phyloP scores from a whole-genome alignment of 2,113 vertebrate species.

The Esox niger region DNA sequence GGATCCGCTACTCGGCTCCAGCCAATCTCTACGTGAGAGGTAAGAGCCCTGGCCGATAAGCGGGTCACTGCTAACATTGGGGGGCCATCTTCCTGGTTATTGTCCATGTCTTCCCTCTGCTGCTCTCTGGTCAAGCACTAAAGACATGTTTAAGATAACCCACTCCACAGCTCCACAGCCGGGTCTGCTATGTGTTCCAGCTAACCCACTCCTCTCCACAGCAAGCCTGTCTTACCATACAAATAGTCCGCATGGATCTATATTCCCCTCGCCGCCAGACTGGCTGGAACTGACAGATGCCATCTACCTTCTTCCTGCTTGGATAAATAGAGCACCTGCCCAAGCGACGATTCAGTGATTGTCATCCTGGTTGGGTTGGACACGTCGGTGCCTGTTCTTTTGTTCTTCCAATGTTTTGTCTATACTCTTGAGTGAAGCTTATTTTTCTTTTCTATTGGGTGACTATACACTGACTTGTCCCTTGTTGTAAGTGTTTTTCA shows the following conservation, averaged over 20 bases:
- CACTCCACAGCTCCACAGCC: too few relatives aligned
- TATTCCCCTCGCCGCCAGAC: neutral
- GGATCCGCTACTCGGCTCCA: conserved; percentile 93
- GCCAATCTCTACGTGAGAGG: conserved; percentile 98
- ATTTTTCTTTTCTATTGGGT: conserved; percentile 9
- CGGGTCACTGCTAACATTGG: conserved; percentile 17
- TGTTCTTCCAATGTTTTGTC: conserved; percentile 4
- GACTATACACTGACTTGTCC: conserved; percentile 14
- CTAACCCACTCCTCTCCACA: neutral
- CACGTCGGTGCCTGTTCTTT: conserved; percentile 11
- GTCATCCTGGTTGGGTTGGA: neutral
- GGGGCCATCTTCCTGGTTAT: neutral
- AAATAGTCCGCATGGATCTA: neutral
- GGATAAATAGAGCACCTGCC: too few relatives aligned
- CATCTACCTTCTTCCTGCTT: neutral
- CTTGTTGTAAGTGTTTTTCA: conserved; percentile 23
- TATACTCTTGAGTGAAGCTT: neutral
- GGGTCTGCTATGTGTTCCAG: neutral
- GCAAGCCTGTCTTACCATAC: neutral
- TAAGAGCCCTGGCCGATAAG: conserved; percentile 70
- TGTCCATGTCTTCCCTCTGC: neutral
- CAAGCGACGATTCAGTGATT: neutral
- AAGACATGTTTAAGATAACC: too few relatives aligned
- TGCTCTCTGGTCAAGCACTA: neutral
- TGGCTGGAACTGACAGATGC: neutral